These are phyloP conservation scores for Drosophila nikananu DNA, from an alignment of 1,140 invertebrate species.

Conservation along the genomic window DNA sequence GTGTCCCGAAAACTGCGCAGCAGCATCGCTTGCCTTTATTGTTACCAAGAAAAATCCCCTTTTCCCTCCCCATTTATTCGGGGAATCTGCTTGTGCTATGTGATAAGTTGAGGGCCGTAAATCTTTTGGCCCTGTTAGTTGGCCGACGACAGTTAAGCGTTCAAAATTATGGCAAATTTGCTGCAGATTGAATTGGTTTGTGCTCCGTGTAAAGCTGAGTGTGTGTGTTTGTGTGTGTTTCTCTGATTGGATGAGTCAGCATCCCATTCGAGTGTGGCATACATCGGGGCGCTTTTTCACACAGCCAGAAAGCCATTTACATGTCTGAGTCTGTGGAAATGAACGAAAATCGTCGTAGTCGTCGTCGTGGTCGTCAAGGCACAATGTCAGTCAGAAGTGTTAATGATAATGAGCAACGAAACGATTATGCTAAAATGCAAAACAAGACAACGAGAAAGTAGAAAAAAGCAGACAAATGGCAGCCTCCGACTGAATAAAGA, in stretches of 20 bases:
- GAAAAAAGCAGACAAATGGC: constrained; percentile 23
- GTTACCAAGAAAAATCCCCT: constrained; percentile 15
- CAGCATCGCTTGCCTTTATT: constrained; percentile 45
- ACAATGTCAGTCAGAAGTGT: constrained; percentile 33
- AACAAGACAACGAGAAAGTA: constrained; percentile 22
- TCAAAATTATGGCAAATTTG: constrained; percentile 57
- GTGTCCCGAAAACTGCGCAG: constrained; percentile 50
- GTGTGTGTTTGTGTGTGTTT: constrained; percentile 3
- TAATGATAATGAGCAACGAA: constrained; percentile 55
- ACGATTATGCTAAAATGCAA: constrained; percentile 51
- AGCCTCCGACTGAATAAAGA: constrained; percentile 3
- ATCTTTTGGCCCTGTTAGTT: constrained; percentile 53
- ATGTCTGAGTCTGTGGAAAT: constrained; percentile 53
- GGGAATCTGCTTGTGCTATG: constrained; percentile 31
- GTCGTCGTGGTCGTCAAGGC: constrained; percentile 27
- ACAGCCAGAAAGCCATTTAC: constrained; percentile 40
- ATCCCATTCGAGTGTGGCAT: constrained; percentile 34
- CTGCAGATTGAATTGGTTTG: constrained; percentile 57
- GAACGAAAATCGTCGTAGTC: constrained; percentile 15
- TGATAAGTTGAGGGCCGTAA: constrained; percentile 52
- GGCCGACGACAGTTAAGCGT: constrained; percentile 51
- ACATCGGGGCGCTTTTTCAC: constrained; percentile 41
- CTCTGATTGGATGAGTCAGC: constrained; percentile 52
- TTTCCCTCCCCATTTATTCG: constrained; percentile 1
- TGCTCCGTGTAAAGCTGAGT: neutral